Evolutionary conservation across 2,113 vertebrate genomes (phyloP), one percentile per base, ranked within the genome.

Genomic region (Xenotilapia caudafasciata): DNA sequence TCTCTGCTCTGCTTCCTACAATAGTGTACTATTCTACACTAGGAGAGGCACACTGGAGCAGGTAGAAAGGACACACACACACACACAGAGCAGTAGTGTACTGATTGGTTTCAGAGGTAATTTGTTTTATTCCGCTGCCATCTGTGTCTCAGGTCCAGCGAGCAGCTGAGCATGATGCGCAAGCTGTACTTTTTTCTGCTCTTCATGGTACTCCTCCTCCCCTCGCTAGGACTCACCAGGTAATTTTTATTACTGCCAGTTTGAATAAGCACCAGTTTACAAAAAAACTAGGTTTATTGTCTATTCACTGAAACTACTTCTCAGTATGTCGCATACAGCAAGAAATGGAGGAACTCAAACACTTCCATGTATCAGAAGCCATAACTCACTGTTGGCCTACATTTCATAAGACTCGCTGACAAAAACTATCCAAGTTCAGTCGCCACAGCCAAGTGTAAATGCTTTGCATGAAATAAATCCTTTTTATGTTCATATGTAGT

Each of bases 181-280:
- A 99, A 99, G 86, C 95, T 99, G 56, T 99, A 99, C 96, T 97
- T 97, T 88, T 99, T 99, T 95, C 94, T 99, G 92, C 97, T 99
- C 89, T 99, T 99, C 94, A 99, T 99, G 99, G 98, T 99, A 42
- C 92, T 99, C 80, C 98, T 99, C 88, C 96, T 99, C 80, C 99
- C 99, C 4, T 99, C 99, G 0, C 97, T 99, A 4, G 98, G 98
- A 73, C 97, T 99, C 89, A 98, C 98, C 91, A 99, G 98, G 99
- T 99, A 96, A 92, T 35, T 40, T 56, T 23, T 9, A 5, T 83
- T 15, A 14, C 6, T 13, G 6, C 33, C 21, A 15, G 2, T 19
- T 6, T 62, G 7, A 54, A 45, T 49, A 47, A 31, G 19, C 40
- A 40, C 21, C 11, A 11, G 1, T 35, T 54, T 38, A 9, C 6